Evolutionary conservation across 1,140 invertebrate genomes (phyloP), one percentile per base, ranked within the genome.

Genomic region (Solen grandis): DNA sequence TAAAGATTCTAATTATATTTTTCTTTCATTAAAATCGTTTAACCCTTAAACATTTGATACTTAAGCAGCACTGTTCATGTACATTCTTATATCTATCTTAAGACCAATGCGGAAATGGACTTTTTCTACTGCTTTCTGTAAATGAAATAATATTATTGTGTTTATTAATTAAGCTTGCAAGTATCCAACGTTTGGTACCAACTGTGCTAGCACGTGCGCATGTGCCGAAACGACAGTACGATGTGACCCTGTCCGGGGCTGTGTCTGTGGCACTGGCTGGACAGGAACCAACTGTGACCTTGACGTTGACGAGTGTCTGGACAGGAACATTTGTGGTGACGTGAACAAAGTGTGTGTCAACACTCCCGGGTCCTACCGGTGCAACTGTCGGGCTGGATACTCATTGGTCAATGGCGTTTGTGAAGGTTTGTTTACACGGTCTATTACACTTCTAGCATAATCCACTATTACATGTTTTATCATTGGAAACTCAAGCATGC

Each of bases 231-330:
- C 68, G 22, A n/a, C 69, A 8, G n/a, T 25, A 1, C 4, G 46
- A 10, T 87, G 85, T 52, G 55, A 85, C 59, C 57, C 75, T 14
- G 72, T 82, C 0, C 25, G 19, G 19, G 86, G 86, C 0, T 87
- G 86, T 59, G 33, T 82, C 22, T 87, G 86, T 79, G 55, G 76
- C 33, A 16, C 27, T 1, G 85, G 85, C 38, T 87, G 85, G 85
- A 80, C 78, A 1, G 85, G 84, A 5, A 31, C 5, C 4, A 70
- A 79, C 36, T 88, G 87, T 75, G 77, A 83, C 38, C 68, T 22
- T 2, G 46, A 52, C 25, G 33, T 69, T 27, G 52, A 54, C 35
- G 52, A 52, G 41, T 69, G 52, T 52, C n/a, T n/a, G n/a, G 46
- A 69, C 52, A 5, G 29, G 8, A 63, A 63, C 25, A 19, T 63